phyloP scores from a whole-genome alignment of 2,797 vertebrate genomes.

The Scolopax bukidnonensis region DNA sequence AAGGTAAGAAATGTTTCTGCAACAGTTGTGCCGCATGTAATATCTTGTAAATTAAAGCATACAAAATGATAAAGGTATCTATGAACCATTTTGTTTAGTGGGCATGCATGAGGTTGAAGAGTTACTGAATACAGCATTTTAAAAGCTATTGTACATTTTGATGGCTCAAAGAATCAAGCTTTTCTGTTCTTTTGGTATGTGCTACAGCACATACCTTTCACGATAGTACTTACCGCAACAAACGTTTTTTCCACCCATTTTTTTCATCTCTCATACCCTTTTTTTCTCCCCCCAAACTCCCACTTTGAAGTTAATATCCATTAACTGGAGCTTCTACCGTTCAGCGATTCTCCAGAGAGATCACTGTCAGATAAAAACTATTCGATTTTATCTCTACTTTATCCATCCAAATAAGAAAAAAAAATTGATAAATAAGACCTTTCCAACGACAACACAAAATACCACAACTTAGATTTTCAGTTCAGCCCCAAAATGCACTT shows the following conservation, averaged over 20 bases:
- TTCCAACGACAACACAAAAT: not conserved
- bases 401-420: not conserved
- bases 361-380: not conserved
- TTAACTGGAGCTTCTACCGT: not conserved
- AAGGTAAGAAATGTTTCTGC: not conserved
- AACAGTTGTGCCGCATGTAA: constrained; percentile 1
- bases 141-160: constrained; percentile 53
- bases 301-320: not conserved
- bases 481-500: constrained; percentile 45
- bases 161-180: not conserved
- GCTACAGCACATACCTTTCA: not conserved
- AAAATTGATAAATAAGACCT: not conserved
- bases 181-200: not conserved
- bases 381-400: not conserved
- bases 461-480: not conserved
- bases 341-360: not conserved
- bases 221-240: not conserved
- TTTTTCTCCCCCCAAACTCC: not conserved
- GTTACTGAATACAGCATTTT: not conserved
- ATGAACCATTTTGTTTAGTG: constrained; percentile 32
- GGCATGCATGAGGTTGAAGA: constrained; percentile 31
- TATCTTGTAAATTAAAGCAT: not conserved
- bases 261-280: not conserved
- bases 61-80: constrained; percentile 9
- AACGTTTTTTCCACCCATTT: not conserved